Percentiles rank a stretch among this genome's conserved stretches.
phyloP scores from a whole-genome alignment of 2,888 invertebrate species.

The Formica aserva region DNA sequence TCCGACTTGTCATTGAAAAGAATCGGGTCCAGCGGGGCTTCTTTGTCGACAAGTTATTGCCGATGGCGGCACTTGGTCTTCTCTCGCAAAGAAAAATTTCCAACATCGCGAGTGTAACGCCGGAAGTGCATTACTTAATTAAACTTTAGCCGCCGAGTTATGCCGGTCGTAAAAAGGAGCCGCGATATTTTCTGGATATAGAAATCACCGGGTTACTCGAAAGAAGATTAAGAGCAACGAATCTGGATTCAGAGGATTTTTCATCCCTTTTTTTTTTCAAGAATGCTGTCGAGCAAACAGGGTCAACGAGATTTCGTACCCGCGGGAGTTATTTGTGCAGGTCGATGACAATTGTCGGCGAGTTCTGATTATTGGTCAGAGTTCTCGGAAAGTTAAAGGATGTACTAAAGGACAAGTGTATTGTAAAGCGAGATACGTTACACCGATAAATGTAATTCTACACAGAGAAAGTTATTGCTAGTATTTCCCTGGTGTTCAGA shows the following conservation, averaged over 20 bases:
- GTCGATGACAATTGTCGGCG: constrained; percentile 12
- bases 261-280: background rate
- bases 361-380: constrained; percentile 35
- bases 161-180: constrained; percentile 36
- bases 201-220: constrained; percentile 47
- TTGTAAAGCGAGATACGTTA: background rate
- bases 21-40: constrained; percentile 37
- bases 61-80: constrained; percentile 48
- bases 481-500: background rate
- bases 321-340: constrained; percentile 31
- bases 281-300: constrained; percentile 28
- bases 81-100: constrained; percentile 39
- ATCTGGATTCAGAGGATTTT: background rate
- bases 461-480: background rate
- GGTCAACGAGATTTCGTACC: constrained; percentile 53
- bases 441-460: background rate
- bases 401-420: background rate
- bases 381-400: constrained; percentile 14
- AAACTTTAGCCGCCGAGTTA: constrained; percentile 50
- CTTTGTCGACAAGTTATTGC: constrained; percentile 48
- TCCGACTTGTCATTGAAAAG: constrained; percentile 49
- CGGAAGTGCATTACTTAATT: constrained; percentile 54
- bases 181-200: constrained; percentile 45
- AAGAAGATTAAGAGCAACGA: constrained; percentile 40
- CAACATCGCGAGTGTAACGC: constrained; percentile 15